Base-by-base conservation (phyloP, 1,140 invertebrate genomes). In the Neodiprion fabricii region DNA sequence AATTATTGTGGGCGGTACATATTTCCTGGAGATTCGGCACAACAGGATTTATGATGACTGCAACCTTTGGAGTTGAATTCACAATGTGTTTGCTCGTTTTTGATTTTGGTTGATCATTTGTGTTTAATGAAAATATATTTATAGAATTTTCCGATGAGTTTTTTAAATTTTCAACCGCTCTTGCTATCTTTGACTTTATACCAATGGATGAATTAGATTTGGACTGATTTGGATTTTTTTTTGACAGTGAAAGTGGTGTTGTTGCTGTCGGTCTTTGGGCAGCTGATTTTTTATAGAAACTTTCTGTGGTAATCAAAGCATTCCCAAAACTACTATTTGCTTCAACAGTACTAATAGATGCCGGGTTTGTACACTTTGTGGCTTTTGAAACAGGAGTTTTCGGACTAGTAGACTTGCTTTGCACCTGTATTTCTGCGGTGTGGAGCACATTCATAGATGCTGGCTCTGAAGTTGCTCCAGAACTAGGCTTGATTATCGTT, bases 21-120 rank as follows among this genome's bases (percentile, higher is more conserved):
- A n/a, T 71, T 53, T 14, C 68, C 70, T 14, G 49, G 40, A 48
- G 21, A 71, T 75, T 21, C 67, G 66, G 40, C 67, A 23, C 61
- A 71, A 21, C 28, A 1, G 70, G 70, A 61, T 53, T 71, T 53
- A 23, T 70, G 47, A 48, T 48, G 14, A 8, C 48, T 9, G 48
- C 17, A 9, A 65, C 67, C 67, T n/a, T n/a, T 49, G 49, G 67
- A 17, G 10, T 53, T 17, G n/a, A 69, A 23, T 11, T 69, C 67
- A 69, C 11, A 5, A 61, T 61, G 53, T 40, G 28, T 2, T 61
- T 61, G 9, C 0, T 12, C n/a, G n/a, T 12, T 17, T 61, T 61
- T 9, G 0, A 17, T 61, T 17, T 61, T 12, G n/a, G 5, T 17
- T 12, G 11, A 61, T 61, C n/a, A 17, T 61, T 61, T 17, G n/a